Evolutionary conservation across 2,797 vertebrate species (phyloP).

Genomic region (Labroides dimidiatus): DNA sequence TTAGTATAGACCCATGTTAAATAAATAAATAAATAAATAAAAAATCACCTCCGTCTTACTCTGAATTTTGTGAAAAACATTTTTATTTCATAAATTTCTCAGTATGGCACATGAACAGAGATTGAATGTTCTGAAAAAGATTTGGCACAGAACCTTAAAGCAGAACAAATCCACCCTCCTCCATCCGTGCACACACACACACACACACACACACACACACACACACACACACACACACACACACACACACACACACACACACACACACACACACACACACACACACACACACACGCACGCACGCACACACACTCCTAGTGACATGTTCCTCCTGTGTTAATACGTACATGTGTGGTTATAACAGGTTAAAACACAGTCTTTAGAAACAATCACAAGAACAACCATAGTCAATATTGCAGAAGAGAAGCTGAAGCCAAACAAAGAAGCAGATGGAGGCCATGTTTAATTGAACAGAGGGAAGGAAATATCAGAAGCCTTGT

Average conservation of each 20-base stretch:
- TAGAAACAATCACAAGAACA: slow-evolving; percentile 76
- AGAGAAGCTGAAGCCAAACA: slow-evolving; percentile 65
- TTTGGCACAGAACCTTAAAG: slow-evolving; percentile 81
- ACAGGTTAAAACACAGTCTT: slow-evolving; percentile 76
- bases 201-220: slow-evolving; percentile 16
- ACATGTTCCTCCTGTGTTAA: slow-evolving; percentile 76
- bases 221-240: slow-evolving; percentile 31
- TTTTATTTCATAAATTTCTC: slow-evolving; percentile 84
- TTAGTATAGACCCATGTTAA: slow-evolving; percentile 36
- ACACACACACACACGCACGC: slow-evolving; percentile 14
- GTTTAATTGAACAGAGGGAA: slow-evolving; percentile 85
- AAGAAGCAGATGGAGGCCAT: slow-evolving; percentile 82
- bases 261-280: slow-evolving; percentile 20
- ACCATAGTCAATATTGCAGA: slow-evolving; percentile 76
- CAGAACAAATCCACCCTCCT: slow-evolving; percentile 76
- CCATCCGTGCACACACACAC: slow-evolving; percentile 50
- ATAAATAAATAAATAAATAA: slow-evolving; percentile 50
- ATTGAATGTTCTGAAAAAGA: slow-evolving; percentile 80
- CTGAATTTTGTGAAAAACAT: slow-evolving; percentile 73
- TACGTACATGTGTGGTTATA: slow-evolving; percentile 72
- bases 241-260: slow-evolving; percentile 16
- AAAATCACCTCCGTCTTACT: slow-evolving; percentile 71
- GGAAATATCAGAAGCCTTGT: slow-evolving; percentile 78
- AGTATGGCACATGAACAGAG: slow-evolving; percentile 83
- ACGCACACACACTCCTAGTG: slow-evolving; percentile 25